A percentile compares a stretch with the other conserved stretches of the same genome.
Conservation (phyloP, 2,797 vertebrate genomes). For the Rhynchonycteris naso region DNA sequence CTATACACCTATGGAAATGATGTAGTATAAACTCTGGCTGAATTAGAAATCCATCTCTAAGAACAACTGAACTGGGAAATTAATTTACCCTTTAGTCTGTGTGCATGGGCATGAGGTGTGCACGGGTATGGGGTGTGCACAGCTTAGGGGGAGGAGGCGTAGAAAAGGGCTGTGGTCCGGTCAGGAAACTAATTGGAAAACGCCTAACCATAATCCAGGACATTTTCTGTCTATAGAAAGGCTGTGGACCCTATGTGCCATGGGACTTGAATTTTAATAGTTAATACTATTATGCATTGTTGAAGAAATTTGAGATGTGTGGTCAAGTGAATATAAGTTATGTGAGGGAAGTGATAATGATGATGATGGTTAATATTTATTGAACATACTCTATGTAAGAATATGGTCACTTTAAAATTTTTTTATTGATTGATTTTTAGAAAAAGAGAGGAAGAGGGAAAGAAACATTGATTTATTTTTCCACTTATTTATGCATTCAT, state of each 20-base stretch:
- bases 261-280: background rate
- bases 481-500: too few species aligned
- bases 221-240: background rate
- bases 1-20: background rate
- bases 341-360: background rate
- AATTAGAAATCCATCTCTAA: conserved; percentile 10
- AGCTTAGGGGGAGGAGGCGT: background rate
- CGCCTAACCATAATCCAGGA: background rate
- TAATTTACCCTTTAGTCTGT: background rate
- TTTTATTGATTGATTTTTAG: too few species aligned
- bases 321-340: background rate
- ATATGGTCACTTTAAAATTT: too few species aligned
- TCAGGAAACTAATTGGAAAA: background rate
- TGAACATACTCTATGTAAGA: background rate
- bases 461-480: too few species aligned
- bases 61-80: background rate
- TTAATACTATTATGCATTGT: background rate
- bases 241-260: background rate
- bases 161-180: background rate
- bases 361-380: background rate
- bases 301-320: background rate
- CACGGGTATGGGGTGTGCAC: background rate
- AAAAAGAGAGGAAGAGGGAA: too few species aligned
- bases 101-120: background rate
- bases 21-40: background rate